These are phyloP conservation scores for Panagrolaimus sp. DNA, from an alignment of 1,140 invertebrate genomes.

Conservation along the genomic window DNA sequence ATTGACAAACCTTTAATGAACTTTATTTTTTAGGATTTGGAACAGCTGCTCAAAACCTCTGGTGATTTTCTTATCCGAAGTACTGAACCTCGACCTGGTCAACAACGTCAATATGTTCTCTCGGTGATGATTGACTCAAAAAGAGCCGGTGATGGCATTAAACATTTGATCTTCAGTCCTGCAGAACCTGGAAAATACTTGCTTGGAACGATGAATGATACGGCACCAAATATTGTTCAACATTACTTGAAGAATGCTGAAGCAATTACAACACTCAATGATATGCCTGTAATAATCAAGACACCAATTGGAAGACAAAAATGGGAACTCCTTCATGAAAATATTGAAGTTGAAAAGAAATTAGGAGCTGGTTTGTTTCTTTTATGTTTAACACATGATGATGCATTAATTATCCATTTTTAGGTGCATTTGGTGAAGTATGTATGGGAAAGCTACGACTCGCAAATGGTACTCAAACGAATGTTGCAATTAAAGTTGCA, in stretches of 20 bases:
- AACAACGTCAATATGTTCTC: background rate
- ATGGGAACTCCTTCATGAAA: slow-evolving; percentile 34
- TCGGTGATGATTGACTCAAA: slow-evolving; percentile 8
- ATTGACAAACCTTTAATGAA: too few relatives aligned
- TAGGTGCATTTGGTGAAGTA: slow-evolving; percentile 22
- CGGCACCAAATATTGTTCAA: slow-evolving; percentile 1
- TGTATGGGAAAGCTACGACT: slow-evolving; percentile 20
- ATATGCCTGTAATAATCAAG: slow-evolving; percentile 2
- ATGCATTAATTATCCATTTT: too few relatives aligned
- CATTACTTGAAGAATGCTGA: slow-evolving; percentile 1
- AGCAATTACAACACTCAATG: background rate
- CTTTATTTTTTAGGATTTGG: too few relatives aligned
- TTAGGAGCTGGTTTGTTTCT: background rate
- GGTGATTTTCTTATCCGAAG: slow-evolving; percentile 11
- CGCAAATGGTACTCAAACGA: background rate
- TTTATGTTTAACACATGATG: background rate
- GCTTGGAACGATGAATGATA: slow-evolving; percentile 1
- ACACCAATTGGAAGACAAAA: slow-evolving; percentile 30
- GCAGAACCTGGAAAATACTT: background rate
- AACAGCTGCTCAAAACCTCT: slow-evolving; percentile 1
- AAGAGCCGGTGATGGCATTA: slow-evolving; percentile 2
- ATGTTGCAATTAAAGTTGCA: slow-evolving; percentile 23
- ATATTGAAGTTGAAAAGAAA: slow-evolving; percentile 22
- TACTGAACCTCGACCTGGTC: slow-evolving; percentile 8
- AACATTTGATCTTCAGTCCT: background rate